Evolutionary conservation across 1,140 invertebrate genomes (phyloP).

Genomic region (Brachionus calyciflorus): DNA sequence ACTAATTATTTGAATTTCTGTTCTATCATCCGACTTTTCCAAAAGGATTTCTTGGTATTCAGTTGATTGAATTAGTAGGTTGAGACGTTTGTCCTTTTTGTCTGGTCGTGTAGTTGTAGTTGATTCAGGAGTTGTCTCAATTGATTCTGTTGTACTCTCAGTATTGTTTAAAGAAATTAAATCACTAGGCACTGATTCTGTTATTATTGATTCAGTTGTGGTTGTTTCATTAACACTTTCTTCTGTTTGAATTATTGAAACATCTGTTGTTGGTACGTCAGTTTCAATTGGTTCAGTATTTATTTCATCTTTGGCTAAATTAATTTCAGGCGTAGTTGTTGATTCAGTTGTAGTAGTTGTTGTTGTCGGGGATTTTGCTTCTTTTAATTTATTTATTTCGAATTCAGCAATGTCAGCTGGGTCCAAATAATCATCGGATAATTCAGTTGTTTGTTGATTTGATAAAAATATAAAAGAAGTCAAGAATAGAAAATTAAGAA

Average conservation of each 20-base stretch:
- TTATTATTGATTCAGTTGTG: not conserved
- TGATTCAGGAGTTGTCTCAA: not conserved
- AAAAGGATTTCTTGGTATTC: not conserved
- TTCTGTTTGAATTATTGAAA: not conserved
- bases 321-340: not conserved
- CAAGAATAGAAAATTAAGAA: not conserved
- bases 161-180: not conserved
- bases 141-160: not conserved
- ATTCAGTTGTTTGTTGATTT: not conserved
- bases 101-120: not conserved
- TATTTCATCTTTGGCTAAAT: not conserved
- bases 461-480: not conserved
- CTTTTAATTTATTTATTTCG: conserved; percentile 3
- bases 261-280: not conserved
- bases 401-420: conserved; percentile 12
- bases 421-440: conserved; percentile 16
- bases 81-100: not conserved
- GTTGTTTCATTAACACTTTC: not conserved
- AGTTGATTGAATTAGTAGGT: not conserved
- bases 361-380: not conserved
- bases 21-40: not conserved
- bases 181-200: too few species aligned
- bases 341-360: not conserved
- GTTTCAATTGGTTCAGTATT: not conserved
- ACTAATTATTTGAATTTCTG: not conserved